These are phyloP conservation scores for Melanocharis versteri DNA, from an alignment of 2,113 vertebrate species.

Conservation along the genomic window DNA sequence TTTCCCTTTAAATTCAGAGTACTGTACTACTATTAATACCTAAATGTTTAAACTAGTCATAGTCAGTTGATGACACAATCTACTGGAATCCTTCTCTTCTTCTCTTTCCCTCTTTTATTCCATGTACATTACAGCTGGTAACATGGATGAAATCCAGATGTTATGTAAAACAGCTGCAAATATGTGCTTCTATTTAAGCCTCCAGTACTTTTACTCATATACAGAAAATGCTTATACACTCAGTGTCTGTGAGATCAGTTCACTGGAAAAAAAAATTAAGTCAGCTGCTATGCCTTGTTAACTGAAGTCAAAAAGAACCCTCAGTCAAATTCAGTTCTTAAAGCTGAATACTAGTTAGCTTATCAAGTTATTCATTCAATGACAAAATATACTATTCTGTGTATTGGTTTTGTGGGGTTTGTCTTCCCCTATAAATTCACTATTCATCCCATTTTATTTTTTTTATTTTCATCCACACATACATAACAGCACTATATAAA, in stretches of 20 bases:
- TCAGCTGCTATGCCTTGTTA: background rate
- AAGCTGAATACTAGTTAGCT: background rate
- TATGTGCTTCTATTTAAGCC: slow-evolving; percentile 3
- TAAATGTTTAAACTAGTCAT: slow-evolving; percentile 19
- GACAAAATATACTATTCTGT: background rate
- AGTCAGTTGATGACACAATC: slow-evolving; percentile 41
- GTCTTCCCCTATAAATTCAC: background rate
- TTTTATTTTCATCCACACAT: background rate
- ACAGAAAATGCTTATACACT: slow-evolving; percentile 16
- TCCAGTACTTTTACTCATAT: slow-evolving; percentile 17
- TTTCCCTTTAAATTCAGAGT: background rate
- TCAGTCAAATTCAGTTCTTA: background rate
- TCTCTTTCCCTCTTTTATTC: slow-evolving; percentile 34
- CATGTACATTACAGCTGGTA: slow-evolving; percentile 52
- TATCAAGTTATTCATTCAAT: background rate
- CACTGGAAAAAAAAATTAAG: background rate
- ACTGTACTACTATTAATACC: background rate
- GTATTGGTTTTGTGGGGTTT: background rate
- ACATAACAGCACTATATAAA: background rate
- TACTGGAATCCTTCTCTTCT: slow-evolving; percentile 35
- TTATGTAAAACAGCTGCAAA: slow-evolving; percentile 61
- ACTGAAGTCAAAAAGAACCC: background rate
- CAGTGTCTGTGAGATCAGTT: background rate
- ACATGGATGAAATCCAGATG: slow-evolving; percentile 51
- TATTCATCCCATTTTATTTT: background rate